Base-by-base conservation (phyloP, 2,888 invertebrate genomes). In the Melikaiella ostensackeni region DNA sequence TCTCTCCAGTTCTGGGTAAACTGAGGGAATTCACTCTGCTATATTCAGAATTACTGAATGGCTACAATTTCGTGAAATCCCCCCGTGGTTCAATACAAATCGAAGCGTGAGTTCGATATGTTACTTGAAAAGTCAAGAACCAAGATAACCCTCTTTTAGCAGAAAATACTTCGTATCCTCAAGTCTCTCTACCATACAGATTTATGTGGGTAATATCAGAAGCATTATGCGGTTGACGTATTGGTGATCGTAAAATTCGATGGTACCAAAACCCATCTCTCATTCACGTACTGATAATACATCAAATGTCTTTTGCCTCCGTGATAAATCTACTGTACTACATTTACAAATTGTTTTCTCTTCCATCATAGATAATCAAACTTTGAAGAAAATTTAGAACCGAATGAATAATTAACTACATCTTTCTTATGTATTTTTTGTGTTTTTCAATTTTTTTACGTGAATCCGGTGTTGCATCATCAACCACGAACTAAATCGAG, bases 201-300 rank as follows among this genome's bases (percentile, higher is more conserved):
- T 87, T 87, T 87, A 87, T 87, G 83, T 77, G 74, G 79, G 85
- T 82, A 87, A 87, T 87, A 86, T 86, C 84, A 80, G 80, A 80
- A 80, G 84, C 86, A 85, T 87, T 86, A 86, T 83, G 80, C 80
- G 79, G 80, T 83, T 86, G 85, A 86, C 86, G 79, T 84, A 86
- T 86, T 79, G 83, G 80, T 75, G 82, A 84, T 81, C 84, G 82
- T 83, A 83, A 86, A 86, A 82, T 84, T 83, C 81, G 77, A 75
- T 79, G 81, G 74, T 62, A 75, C 77, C 46, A 42, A 55, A 50
- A 50, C 73, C 81, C 78, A 80, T 81, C 75, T 81, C 79, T 81
- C 84, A 84, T 84, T 80, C 82, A 79, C 74, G 66, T 64, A 62
- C 79, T 81, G 81, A 81, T 80, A 80, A 84, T 81, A 82, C 75